Evolutionary conservation across 1,140 invertebrate genomes (phyloP), one percentile per base, ranked within the genome.

Genomic region (Formica selysi): DNA sequence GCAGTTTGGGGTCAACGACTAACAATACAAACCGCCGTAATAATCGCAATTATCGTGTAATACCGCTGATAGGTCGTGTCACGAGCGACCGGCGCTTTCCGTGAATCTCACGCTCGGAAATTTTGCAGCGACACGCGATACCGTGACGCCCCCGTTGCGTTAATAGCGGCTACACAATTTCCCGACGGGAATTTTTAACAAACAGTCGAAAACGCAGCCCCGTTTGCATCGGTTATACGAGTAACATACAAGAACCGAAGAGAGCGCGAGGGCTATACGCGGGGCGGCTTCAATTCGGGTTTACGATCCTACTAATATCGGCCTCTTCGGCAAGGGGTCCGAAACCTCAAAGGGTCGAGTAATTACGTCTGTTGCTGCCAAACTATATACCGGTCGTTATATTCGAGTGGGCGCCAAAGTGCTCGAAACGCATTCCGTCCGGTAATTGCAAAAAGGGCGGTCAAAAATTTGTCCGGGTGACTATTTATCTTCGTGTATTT

Each of bases 281-380:
- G 54, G 79, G 67, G 68, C 22, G 22, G 22, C 68, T 83, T 83
- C 79, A 62, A 83, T 83, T 59, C 79, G 79, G 38, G 79, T 83
- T 83, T 83, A 83, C 79, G 67, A 83, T 83, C 68, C 79, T 44
- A 41, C 67, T 83, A 83, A 83, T 83, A 83, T 73, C 79, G 70
- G 67, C 67, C 67, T 68, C 67, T 29, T 68, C 70, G 79, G 64
- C 65, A 59, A 81, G 68, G 79, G 79, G 79, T 83, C 54, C 38
- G 79, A 73, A 83, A 83, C 68, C 79, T 83, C 79, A 83, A 83
- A 83, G 79, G 67, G 79, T 73, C 79, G 79, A 83, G 79, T 83
- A 83, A 83, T 83, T 83, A 83, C 79, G 79, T 83, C 68, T 83
- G 79, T 83, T 83, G 54, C 79, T 73, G 79, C 67, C 79, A 73